A percentile compares a stretch with the other conserved stretches of the same genome.
phyloP scores from a whole-genome alignment of 2,888 invertebrate genomes.

The Andrena flavipes region DNA sequence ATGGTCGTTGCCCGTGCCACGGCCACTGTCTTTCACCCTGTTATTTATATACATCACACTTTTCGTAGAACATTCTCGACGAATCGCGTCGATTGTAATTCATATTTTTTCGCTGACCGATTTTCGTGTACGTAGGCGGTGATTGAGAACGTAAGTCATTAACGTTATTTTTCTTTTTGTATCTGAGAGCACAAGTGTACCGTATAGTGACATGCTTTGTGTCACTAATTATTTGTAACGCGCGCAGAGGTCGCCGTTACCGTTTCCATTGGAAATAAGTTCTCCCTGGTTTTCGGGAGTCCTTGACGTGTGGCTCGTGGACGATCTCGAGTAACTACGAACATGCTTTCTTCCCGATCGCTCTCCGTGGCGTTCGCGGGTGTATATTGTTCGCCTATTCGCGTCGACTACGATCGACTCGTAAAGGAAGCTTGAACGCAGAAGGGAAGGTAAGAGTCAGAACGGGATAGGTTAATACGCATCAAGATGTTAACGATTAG shows the following conservation, averaged over 20 bases:
- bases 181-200: slow-evolving; percentile 11
- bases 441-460: not conserved
- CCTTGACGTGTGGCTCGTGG: slow-evolving; percentile 9
- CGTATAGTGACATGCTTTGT: not conserved
- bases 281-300: slow-evolving; percentile 11
- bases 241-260: not conserved
- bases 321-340: slow-evolving; percentile 9
- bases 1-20: slow-evolving; percentile 22
- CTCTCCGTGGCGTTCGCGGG: not conserved
- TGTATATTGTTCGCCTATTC: slow-evolving; percentile 5
- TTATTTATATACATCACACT: slow-evolving; percentile 46
- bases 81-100: not conserved
- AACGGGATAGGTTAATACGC: slow-evolving; percentile 19
- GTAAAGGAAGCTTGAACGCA: not conserved
- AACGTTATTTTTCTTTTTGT: slow-evolving; percentile 1
- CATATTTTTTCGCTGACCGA: slow-evolving; percentile 7
- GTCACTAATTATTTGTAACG: slow-evolving; percentile 8
- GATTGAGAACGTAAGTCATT: not conserved
- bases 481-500: slow-evolving; percentile 53
- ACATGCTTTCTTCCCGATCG: slow-evolving; percentile 3
- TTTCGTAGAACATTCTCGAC: slow-evolving; percentile 25
- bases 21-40: slow-evolving; percentile 16
- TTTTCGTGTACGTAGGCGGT: not conserved
- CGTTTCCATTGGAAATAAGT: slow-evolving; percentile 1
- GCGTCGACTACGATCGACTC: slow-evolving; percentile 28